These are phyloP conservation scores for Hypotaenidia okinawae DNA, from an alignment of 2,797 vertebrate species.

Conservation along the genomic window DNA sequence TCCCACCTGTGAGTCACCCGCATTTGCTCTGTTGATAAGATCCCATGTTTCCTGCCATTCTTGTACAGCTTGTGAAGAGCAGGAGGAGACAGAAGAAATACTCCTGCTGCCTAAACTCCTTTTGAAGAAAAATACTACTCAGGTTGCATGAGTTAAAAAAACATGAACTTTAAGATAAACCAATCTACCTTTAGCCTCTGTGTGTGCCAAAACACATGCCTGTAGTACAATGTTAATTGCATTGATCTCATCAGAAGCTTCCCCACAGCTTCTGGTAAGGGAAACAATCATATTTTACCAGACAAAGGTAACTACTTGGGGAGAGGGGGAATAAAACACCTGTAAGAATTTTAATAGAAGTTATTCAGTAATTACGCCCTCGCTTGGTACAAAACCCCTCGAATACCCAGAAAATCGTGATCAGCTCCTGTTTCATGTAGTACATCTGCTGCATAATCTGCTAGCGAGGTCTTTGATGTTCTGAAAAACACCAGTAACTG, in stretches of 20 bases:
- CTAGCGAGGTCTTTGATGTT: conserved; percentile 1
- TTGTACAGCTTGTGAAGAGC: background rate
- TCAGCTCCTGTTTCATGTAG: conserved; percentile 29
- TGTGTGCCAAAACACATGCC: background rate
- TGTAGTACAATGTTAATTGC: background rate
- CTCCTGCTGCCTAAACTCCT: background rate
- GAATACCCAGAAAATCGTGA: conserved; percentile 33
- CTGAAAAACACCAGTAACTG: conserved; percentile 49
- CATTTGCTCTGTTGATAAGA: background rate
- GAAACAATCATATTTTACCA: background rate
- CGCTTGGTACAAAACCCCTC: background rate
- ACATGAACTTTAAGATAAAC: background rate
- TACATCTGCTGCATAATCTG: conserved; percentile 31
- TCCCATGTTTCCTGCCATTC: background rate
- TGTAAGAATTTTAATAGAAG: background rate
- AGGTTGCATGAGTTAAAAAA: background rate
- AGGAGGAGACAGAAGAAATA: background rate
- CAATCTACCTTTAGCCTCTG: background rate
- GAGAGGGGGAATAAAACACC: background rate
- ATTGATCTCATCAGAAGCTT: background rate
- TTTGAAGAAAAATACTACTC: background rate
- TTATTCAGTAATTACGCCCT: background rate
- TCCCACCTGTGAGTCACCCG: background rate
- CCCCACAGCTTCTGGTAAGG: background rate
- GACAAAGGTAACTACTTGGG: background rate